A percentile compares a stretch with the other conserved stretches of the same genome.
Conservation (phyloP, 2,888 invertebrate species). For the Drosophila barbarae region DNA sequence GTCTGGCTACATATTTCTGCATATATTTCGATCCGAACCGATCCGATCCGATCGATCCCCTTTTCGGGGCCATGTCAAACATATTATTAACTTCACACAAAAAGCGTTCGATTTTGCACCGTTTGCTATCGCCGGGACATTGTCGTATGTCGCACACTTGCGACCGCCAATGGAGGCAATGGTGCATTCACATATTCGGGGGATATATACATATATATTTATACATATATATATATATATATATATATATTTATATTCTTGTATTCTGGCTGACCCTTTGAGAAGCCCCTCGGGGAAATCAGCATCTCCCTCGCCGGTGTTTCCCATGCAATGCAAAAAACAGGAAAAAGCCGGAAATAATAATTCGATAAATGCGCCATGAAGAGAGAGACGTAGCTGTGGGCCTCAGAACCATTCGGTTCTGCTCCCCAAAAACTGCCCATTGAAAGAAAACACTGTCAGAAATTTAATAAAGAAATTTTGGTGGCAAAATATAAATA, state of each 20-base stretch:
- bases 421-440: background rate
- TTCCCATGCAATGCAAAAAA: slow-evolving; percentile 37
- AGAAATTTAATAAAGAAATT: background rate
- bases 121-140: slow-evolving; percentile 74
- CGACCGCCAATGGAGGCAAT: slow-evolving; percentile 59
- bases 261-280: background rate
- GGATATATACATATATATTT: background rate
- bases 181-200: background rate
- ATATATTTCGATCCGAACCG: slow-evolving; percentile 59
- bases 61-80: slow-evolving; percentile 73
- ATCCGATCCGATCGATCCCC: slow-evolving; percentile 16
- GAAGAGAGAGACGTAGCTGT: slow-evolving; percentile 50
- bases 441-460: background rate
- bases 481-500: too few relatives aligned
- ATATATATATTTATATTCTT: background rate
- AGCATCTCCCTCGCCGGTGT: slow-evolving; percentile 22
- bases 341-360: slow-evolving; percentile 70
- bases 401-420: slow-evolving; percentile 36
- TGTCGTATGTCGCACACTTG: slow-evolving; percentile 67
- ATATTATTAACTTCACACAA: slow-evolving; percentile 79
- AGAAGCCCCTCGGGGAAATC: slow-evolving; percentile 1
- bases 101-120: slow-evolving; percentile 79
- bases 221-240: background rate
- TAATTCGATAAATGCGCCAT: slow-evolving; percentile 73
- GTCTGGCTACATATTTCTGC: slow-evolving; percentile 69